These are phyloP conservation scores for Megaustenia siamemsis DNA, from an alignment of 2,888 invertebrate genomes.

Conservation along the genomic window DNA sequence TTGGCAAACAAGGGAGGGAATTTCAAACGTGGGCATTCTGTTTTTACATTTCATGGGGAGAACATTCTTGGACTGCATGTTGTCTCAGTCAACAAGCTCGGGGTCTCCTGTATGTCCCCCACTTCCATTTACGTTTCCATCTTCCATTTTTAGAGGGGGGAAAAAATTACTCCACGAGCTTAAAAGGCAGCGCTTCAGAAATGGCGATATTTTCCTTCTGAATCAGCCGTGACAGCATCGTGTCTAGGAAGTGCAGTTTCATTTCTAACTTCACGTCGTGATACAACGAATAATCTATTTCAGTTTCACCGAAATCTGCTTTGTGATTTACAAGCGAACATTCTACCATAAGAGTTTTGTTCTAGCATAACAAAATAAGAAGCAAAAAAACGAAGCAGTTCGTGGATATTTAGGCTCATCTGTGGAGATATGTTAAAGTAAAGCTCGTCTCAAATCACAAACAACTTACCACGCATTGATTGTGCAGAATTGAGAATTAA, in stretches of 20 bases:
- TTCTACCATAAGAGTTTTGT: too few relatives aligned
- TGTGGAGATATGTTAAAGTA: too few relatives aligned
- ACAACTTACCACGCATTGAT: too few relatives aligned
- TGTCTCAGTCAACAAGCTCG: neutral
- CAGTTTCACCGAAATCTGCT: too few relatives aligned
- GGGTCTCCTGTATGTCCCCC: neutral
- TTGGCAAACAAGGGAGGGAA: slow-evolving; percentile 26
- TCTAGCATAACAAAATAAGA: too few relatives aligned
- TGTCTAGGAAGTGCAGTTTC: neutral
- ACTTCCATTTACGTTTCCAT: neutral
- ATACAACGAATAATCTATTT: too few relatives aligned
- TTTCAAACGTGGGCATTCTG: slow-evolving; percentile 6
- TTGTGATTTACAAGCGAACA: too few relatives aligned
- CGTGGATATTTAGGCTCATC: too few relatives aligned
- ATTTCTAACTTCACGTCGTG: too few relatives aligned
- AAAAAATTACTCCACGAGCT: neutral
- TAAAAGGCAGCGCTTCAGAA: neutral
- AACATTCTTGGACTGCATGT: slow-evolving; percentile 1
- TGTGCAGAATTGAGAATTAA: too few relatives aligned
- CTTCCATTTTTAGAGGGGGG: neutral
- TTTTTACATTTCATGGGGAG: neutral
- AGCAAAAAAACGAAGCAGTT: too few relatives aligned
- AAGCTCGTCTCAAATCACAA: too few relatives aligned
- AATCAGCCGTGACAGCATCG: neutral
- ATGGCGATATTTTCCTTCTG: neutral